Evolutionary conservation across 2,113 vertebrate genomes (phyloP), one percentile per base, ranked within the genome.

Genomic region (Rostratula benghalensis): DNA sequence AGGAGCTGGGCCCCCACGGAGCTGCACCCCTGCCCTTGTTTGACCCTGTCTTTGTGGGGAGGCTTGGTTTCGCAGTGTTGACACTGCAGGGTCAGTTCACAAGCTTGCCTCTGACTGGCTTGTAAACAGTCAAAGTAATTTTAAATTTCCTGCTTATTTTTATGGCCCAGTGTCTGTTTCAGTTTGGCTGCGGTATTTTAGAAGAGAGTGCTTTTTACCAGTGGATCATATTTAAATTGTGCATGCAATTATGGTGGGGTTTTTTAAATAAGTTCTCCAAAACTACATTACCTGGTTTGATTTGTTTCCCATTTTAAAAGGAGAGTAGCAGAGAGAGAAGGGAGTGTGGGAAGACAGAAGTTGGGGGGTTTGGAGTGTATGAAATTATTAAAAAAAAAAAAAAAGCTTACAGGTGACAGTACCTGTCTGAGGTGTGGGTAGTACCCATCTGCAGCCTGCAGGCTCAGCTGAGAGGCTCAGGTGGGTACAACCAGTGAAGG

Each of bases 371-470:
- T 20, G 48, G 50, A 53, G n/a, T 0, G 0, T 41, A 6, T 25
- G 37, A 75, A 68, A 24, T 1, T 7, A 10, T 25, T 39, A 39
- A 39, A 11, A 39, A 35, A 51, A 25, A 13, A 35, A 51, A 25
- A 13, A 27, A 15, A 65, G 45, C 39, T 23, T 13, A 22, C 6
- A 9, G 0, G 1, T 7, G 53, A 6, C 14, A 18, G 3, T 15
- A 15, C 24, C 31, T 12, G 7, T 14, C 46, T 63, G 60, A 39
- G 35, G 37, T 27, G 11, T 12, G 25, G 60, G 16, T 63, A 11
- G 27, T 16, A 5, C 59, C 35, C 35, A 11, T 27, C 9, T 10
- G 22, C 9, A 35, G 23, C 9, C n/a, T 60, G 14, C n/a, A 35
- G 24, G n/a, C 22, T 23, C 57, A 60, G 22, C 57, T 61, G 35